A percentile compares a stretch with the other conserved stretches of the same genome.
These are phyloP conservation scores for Hypanus sabinus DNA, from an alignment of 2,113 vertebrate genomes.

Conservation along the genomic window DNA sequence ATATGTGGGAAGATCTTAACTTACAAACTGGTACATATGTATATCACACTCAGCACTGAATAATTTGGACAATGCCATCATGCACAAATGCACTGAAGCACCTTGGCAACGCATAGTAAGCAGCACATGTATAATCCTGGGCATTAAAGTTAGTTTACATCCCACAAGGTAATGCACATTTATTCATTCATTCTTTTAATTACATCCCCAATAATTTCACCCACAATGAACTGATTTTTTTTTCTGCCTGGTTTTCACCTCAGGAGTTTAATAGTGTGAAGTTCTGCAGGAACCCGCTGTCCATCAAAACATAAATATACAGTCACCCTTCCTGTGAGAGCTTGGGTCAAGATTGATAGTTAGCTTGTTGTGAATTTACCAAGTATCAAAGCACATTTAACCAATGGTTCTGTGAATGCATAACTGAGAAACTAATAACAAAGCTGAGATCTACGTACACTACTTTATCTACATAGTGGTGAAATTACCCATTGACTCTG, in stretches of 20 bases:
- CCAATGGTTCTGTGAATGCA: neutral
- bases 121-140: neutral
- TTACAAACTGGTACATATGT: neutral
- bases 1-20: neutral
- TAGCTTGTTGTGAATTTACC: neutral
- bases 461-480: neutral
- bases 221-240: neutral
- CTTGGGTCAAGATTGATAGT: neutral
- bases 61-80: neutral
- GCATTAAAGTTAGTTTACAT: neutral
- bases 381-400: neutral
- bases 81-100: neutral
- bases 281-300: neutral
- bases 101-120: neutral
- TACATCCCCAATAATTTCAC: neutral
- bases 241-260: neutral
- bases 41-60: neutral
- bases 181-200: neutral
- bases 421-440: neutral
- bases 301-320: too few relatives aligned
- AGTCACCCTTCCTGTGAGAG: neutral
- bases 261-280: neutral
- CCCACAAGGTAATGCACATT: neutral
- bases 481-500: neutral
- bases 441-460: too few relatives aligned